A percentile compares a stretch with the other conserved stretches of the same genome.
Conservation (phyloP, 1,140 invertebrate genomes). For the Leguminivora glycinivorella region DNA sequence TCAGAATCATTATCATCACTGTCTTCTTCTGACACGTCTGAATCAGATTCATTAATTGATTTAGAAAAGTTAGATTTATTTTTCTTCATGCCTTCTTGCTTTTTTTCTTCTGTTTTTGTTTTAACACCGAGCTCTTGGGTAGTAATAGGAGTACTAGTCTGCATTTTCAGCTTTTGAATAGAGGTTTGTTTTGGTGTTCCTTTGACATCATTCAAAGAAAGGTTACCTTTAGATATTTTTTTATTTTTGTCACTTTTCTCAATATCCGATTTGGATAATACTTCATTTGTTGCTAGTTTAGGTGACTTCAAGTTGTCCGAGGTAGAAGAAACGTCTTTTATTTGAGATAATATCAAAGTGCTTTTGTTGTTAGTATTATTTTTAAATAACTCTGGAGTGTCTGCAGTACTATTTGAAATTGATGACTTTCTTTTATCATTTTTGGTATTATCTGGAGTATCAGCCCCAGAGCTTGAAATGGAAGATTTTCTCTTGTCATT, state of each 20-base stretch:
- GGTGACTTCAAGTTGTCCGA: slow-evolving; percentile 50
- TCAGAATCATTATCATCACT: slow-evolving; percentile 18
- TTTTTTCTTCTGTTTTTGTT: slow-evolving; percentile 36
- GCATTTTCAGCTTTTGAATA: slow-evolving; percentile 46
- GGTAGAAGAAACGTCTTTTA: slow-evolving; percentile 52
- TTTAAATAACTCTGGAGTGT: slow-evolving; percentile 41
- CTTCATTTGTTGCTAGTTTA: slow-evolving; percentile 38
- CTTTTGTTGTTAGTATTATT: slow-evolving; percentile 59
- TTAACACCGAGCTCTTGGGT: slow-evolving; percentile 36
- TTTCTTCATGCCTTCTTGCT: slow-evolving; percentile 33
- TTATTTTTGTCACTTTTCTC: slow-evolving; percentile 49
- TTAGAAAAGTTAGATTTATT: slow-evolving; percentile 35
- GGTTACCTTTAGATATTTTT: slow-evolving; percentile 49
- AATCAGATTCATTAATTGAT: slow-evolving; percentile 31
- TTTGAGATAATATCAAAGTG: slow-evolving; percentile 60
- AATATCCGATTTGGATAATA: slow-evolving; percentile 45
- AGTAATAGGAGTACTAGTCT: slow-evolving; percentile 57
- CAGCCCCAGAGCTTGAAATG: background rate
- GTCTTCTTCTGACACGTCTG: slow-evolving; percentile 33
- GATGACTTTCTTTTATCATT: slow-evolving; percentile 42
- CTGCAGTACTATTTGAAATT: slow-evolving; percentile 28
- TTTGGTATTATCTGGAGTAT: slow-evolving; percentile 22
- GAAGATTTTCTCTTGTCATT: background rate
- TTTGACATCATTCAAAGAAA: slow-evolving; percentile 57
- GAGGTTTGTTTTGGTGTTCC: slow-evolving; percentile 66